Evolutionary conservation across 2,797 vertebrate species (phyloP).

Genomic region (Echiichthys vipera): DNA sequence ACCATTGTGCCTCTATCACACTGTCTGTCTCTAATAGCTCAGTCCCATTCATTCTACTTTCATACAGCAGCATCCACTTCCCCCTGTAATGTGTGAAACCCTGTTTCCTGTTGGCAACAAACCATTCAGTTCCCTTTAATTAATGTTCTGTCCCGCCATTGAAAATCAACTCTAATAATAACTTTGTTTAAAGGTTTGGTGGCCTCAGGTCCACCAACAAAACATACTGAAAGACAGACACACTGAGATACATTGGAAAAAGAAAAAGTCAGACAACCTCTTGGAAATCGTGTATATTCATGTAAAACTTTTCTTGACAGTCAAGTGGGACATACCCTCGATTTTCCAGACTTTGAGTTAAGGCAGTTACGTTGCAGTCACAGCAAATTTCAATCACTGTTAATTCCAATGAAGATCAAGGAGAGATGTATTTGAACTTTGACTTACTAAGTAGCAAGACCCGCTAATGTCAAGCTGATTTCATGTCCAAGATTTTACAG

Average conservation of each 20-base stretch:
- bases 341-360: neutral
- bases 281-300: neutral
- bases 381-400: neutral
- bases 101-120: constrained; percentile 41
- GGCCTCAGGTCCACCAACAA: constrained; percentile 17
- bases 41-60: constrained; percentile 37
- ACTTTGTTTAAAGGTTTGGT: constrained; percentile 27
- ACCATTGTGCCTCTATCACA: constrained; percentile 11
- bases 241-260: neutral
- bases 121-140: constrained; percentile 39
- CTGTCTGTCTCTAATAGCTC: constrained; percentile 21
- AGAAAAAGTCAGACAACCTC: neutral
- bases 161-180: constrained; percentile 47
- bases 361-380: neutral
- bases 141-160: constrained; percentile 34
- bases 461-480: neutral
- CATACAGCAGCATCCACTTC: constrained; percentile 17
- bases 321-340: too few species aligned
- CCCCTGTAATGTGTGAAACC: constrained; percentile 18
- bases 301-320: neutral
- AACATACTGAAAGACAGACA: neutral
- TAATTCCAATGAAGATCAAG: neutral
- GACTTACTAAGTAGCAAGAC: neutral
- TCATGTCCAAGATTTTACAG: neutral
- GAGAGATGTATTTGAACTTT: neutral